Evolutionary conservation across 2,797 vertebrate species (phyloP).

Genomic region (Gallinago nigripennis): DNA sequence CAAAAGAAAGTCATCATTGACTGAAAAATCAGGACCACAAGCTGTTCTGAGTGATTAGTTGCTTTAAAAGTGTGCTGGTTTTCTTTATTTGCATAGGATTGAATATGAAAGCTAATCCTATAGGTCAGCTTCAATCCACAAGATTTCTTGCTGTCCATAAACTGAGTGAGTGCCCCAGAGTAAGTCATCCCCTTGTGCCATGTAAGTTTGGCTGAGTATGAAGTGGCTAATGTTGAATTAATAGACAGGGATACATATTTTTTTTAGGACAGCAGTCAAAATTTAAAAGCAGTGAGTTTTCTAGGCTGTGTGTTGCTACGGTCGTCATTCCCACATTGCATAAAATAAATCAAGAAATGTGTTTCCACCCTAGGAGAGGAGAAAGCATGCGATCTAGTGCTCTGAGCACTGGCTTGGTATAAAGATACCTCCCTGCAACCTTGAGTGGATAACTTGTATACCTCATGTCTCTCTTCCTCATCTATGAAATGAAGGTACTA

Average conservation of each 20-base stretch:
- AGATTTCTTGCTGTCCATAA: background rate
- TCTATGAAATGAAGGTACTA: background rate
- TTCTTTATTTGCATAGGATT: background rate
- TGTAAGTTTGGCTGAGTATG: background rate
- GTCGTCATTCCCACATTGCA: background rate
- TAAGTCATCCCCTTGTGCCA: background rate
- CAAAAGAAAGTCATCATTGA: background rate
- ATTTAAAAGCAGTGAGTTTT: background rate
- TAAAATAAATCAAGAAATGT: background rate
- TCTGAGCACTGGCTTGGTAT: background rate
- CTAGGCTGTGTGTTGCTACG: background rate
- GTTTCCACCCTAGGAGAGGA: background rate
- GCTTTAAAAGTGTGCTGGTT: background rate
- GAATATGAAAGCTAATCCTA: background rate
- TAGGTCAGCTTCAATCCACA: background rate
- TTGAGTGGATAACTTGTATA: background rate
- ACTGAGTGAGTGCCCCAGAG: accelerated
- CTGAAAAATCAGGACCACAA: background rate
- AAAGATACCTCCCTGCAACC: background rate
- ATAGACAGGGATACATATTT: background rate
- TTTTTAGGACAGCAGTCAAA: background rate
- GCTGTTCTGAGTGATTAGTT: background rate
- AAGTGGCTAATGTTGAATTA: background rate
- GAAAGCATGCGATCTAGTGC: background rate
- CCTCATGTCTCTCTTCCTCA: background rate